phyloP scores from a whole-genome alignment of 2,113 vertebrate species.

The Cynoglossus semilaevis region DNA sequence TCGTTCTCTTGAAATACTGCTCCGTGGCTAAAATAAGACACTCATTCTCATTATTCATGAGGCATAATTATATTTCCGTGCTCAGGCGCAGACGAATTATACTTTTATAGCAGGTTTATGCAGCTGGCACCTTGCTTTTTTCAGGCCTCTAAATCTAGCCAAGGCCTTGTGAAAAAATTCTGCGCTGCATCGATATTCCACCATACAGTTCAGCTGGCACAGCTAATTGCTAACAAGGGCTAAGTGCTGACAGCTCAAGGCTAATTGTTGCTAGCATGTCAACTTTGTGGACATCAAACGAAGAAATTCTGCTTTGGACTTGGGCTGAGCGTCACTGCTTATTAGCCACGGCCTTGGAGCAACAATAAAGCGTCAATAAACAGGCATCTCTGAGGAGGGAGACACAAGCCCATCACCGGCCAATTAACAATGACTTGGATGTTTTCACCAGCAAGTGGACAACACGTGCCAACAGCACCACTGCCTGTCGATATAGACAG shows the following conservation, averaged over 20 bases:
- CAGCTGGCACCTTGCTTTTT: slow-evolving; percentile 47
- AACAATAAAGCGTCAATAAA: slow-evolving; percentile 69
- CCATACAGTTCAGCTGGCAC: slow-evolving; percentile 37
- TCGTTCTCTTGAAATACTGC: slow-evolving; percentile 54
- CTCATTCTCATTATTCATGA: slow-evolving; percentile 57
- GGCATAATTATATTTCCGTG: slow-evolving; percentile 56
- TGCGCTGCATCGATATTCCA: slow-evolving; percentile 37
- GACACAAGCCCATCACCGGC: slow-evolving; percentile 48
- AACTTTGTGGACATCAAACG: slow-evolving; percentile 58
- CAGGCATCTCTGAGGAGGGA: slow-evolving; percentile 51
- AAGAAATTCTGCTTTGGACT: slow-evolving; percentile 58
- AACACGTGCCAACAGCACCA: slow-evolving; percentile 47
- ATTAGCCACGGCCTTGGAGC: slow-evolving; percentile 56
- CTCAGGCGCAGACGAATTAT: slow-evolving; percentile 46
- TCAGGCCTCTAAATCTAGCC: slow-evolving; percentile 26
- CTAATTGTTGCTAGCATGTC: slow-evolving; percentile 67
- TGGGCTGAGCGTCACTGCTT: slow-evolving; percentile 30
- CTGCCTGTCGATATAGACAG: slow-evolving; percentile 36
- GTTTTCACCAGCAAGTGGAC: no score
- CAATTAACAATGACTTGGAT: slow-evolving; percentile 44
- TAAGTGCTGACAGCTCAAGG: slow-evolving; percentile 55
- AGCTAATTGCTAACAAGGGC: slow-evolving; percentile 60
- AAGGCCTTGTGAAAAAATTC: slow-evolving; percentile 10
- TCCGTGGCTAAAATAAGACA: slow-evolving; percentile 54
- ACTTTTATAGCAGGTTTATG: slow-evolving; percentile 45